These are phyloP conservation scores for Protodeltote pygarga DNA, from an alignment of 2,888 invertebrate genomes.

Conservation along the genomic window DNA sequence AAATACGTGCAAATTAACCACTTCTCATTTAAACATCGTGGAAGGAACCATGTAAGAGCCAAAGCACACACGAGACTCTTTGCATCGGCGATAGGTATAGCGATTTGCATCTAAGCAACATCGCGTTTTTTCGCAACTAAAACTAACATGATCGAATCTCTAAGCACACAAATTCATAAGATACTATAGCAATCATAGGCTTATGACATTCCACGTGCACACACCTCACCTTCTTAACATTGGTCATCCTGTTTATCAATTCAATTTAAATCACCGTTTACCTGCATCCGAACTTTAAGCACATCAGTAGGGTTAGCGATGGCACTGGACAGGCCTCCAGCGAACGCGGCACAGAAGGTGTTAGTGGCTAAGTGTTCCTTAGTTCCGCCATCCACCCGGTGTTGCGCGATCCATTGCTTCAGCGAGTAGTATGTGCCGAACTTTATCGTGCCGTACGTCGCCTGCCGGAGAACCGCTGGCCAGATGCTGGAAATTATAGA, in stretches of 20 bases:
- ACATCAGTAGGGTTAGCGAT: slow-evolving; percentile 99
- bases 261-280: slow-evolving; percentile 64
- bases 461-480: slow-evolving; percentile 96
- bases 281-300: slow-evolving; percentile 98
- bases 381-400: slow-evolving; percentile 80
- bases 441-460: slow-evolving; percentile 98
- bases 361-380: slow-evolving; percentile 88
- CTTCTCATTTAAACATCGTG: too few species aligned
- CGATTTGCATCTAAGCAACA: too few species aligned
- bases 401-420: slow-evolving; percentile 89
- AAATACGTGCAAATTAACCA: too few species aligned
- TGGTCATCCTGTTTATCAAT: too few species aligned
- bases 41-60: too few species aligned
- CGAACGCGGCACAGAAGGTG: slow-evolving; percentile 93
- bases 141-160: too few species aligned
- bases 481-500: slow-evolving; percentile 90
- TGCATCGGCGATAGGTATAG: too few species aligned
- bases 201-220: too few species aligned
- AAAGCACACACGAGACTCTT: too few species aligned
- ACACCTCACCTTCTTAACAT: background rate
- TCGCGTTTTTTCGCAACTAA: too few species aligned
- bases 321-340: slow-evolving; percentile 97
- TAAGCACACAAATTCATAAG: too few species aligned
- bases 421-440: slow-evolving; percentile 98
- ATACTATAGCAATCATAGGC: too few species aligned